These are phyloP conservation scores for Platysteira castanea DNA, from an alignment of 2,113 vertebrate species.

Conservation along the genomic window DNA sequence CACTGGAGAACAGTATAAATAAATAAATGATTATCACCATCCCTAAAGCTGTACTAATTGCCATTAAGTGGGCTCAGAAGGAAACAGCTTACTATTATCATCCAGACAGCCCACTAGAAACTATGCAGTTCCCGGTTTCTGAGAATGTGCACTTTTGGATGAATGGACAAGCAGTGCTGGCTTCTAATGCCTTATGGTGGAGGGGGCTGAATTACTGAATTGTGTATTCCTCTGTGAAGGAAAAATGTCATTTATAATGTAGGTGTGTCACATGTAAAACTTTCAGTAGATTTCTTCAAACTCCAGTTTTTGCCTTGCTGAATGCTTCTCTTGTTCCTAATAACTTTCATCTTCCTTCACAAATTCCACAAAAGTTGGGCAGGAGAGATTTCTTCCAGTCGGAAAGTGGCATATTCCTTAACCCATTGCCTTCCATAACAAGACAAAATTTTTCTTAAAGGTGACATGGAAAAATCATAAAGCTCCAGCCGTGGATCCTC, in stretches of 20 bases:
- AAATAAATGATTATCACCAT: background rate
- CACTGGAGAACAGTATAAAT: background rate
- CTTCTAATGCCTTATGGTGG: background rate
- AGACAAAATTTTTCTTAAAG: background rate
- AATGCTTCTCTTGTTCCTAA: slow-evolving; percentile 18
- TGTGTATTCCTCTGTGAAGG: slow-evolving; percentile 45
- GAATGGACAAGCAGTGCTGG: slow-evolving; percentile 53
- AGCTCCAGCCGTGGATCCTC: background rate
- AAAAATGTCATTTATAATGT: slow-evolving; percentile 55
- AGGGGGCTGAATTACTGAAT: slow-evolving; percentile 58
- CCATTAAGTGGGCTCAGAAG: background rate
- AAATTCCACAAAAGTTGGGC: slow-evolving; percentile 17
- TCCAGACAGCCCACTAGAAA: background rate
- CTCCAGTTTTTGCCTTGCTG: background rate
- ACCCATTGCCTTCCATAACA: background rate
- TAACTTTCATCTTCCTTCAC: slow-evolving; percentile 38
- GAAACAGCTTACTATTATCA: slow-evolving; percentile 31
- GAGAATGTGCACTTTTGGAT: slow-evolving; percentile 53
- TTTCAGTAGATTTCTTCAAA: slow-evolving; percentile 41
- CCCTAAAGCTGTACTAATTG: background rate
- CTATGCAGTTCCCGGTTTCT: background rate
- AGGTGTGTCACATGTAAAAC: slow-evolving; percentile 59
- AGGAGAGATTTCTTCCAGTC: background rate
- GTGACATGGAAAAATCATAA: background rate
- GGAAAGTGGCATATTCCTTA: background rate